Evolutionary conservation across 2,888 invertebrate genomes (phyloP).

Genomic region (Brachypterus glaber): DNA sequence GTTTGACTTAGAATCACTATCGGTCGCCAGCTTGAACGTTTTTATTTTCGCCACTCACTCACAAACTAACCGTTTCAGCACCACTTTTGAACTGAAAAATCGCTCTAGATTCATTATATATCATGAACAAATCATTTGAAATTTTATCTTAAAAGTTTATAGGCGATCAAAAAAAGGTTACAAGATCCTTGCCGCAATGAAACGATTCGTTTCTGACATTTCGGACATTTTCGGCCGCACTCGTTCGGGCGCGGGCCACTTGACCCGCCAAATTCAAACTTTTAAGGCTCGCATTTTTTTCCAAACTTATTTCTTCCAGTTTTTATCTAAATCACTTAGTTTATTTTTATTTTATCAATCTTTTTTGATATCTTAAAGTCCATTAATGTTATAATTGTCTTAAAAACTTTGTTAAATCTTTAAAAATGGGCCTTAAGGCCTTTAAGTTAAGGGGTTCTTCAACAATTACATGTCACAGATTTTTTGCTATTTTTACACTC

Average conservation of each 20-base stretch:
- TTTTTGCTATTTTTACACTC: no score
- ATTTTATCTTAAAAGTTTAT: slow-evolving; percentile 32
- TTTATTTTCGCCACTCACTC: slow-evolving; percentile 31
- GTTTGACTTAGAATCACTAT: slow-evolving; percentile 46
- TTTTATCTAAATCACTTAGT: no score
- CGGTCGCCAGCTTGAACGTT: slow-evolving; percentile 41
- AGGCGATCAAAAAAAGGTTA: slow-evolving; percentile 36
- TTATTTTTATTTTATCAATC: no score
- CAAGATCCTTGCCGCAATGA: slow-evolving; percentile 37
- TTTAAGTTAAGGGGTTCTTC: no score
- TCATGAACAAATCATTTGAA: slow-evolving; percentile 57
- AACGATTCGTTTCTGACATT: slow-evolving; percentile 29
- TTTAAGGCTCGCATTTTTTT: no score
- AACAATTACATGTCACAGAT: no score
- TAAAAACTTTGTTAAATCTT: no score
- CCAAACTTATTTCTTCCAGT: no score
- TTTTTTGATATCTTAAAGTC: no score
- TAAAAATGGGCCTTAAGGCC: no score
- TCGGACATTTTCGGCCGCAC: slow-evolving; percentile 26
- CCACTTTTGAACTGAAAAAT: slow-evolving; percentile 41
- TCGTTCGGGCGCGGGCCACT: slow-evolving; percentile 34
- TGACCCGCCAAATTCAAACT: slow-evolving; percentile 20
- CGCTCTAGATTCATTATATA: slow-evolving; percentile 56
- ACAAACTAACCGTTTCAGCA: slow-evolving; percentile 32
- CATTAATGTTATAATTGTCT: no score